Evolutionary conservation across 2,113 vertebrate species (phyloP), one percentile per base, ranked within the genome.

Genomic region (Gyps fulvus): DNA sequence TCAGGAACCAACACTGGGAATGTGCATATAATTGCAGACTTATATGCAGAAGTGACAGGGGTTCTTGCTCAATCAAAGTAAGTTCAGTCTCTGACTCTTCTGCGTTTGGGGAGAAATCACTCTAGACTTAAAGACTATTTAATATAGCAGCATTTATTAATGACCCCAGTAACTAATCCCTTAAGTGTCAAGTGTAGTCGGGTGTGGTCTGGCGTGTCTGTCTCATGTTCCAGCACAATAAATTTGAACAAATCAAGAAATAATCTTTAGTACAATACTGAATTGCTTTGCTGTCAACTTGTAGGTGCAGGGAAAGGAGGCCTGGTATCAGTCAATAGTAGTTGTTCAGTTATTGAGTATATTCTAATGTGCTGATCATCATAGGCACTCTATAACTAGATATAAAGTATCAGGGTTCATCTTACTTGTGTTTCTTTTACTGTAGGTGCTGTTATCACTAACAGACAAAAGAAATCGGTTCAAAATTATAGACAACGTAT

Each of bases 1-100:
- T 99, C 99, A 97, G 99, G 99, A 98, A 99, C 99, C 98, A 99
- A 99, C 98, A 99, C 99, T 98, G 99, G 99, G 97, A 99, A 99
- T 79, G 99, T 99, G 96, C 99, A 99, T 98, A 99, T 99, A 98
- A 99, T 99, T 95, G 99, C 99, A 96, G 99, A 99, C 97, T 98
- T 99, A 90, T 99, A 99, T 83, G 99, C 99, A 72, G 99, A 99
- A 98, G 99, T 99, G 95, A 99, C 99, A 82, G 99, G 99, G 36
- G 98, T 99, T 97, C 99, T 99, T 94, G 99, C 99, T 92, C 99
- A 99, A 71, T 99, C 99, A 87, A 99, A 99, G 99, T 99, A 98
- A 98, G 98, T 40, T 82, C 25, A 47, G 21, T 84, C 32, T 96
- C 50, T 58, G 32, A 38, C 7, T 93, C 15, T 55, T 79, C 19